Base-by-base conservation (phyloP, 35 echinoderm and acorn worm genomes). In the Acanthaster planci region DNA sequence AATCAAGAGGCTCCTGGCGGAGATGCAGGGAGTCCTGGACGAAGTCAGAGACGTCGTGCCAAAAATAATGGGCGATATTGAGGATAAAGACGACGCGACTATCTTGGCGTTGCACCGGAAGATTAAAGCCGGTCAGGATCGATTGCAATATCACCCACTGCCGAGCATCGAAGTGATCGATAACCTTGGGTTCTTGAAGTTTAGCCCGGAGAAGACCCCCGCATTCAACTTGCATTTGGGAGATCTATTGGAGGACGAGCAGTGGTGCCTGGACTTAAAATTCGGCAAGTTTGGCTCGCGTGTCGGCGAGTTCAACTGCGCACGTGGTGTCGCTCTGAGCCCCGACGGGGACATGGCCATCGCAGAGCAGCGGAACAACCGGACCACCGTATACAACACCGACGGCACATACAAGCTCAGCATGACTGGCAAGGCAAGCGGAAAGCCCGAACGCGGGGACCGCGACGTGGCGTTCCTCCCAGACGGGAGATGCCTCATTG, bases 281-380 rank as follows among this genome's bases (percentile, higher is more conserved):
- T 72, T 72, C 64, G 64, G 64, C 29, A 26, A 21, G 34, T 72
- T 72, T 34, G 64, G 64, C 8, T 34, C 64, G 14, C 21, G 30
- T 26, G 23, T 72, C 34, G 64, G 64, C 34, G 10, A 72, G 64
- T 72, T 72, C 64, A 72, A 72, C 23, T 72, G 64, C 29, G 64
- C 64, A 29, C 7, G 64, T 14, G 64, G 64, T 35, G 64, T 72
- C 7, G 64, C 64, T 26, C 22, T 72, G 0, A 72, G 64, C 34
- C 64, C 64, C 23, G 15, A 10, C 30, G 64, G 64, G 14, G 64
- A 72, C 15, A 72, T 72, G 22, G 64, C 64, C 10, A 72, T 72
- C 64, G 64, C 64, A 12, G 64, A 72, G 23, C 64, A 72, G 34
- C 22, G 64, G 64, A 72, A 72, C 64, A 72, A 72, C 64, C 64